phyloP scores from a whole-genome alignment of 2,113 vertebrate genomes.

The Barbus barbus region DNA sequence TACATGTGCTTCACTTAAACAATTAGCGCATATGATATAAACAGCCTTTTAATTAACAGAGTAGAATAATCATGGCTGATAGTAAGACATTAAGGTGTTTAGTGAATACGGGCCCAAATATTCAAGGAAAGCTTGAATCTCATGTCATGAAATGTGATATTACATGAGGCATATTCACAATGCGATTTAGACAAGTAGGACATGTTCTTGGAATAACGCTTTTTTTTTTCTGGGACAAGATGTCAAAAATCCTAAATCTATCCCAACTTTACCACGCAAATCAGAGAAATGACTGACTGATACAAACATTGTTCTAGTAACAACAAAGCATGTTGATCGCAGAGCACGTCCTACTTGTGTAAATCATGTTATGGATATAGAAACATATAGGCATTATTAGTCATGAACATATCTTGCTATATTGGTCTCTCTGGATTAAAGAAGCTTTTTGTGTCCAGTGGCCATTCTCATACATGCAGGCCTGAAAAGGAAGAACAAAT shows the following conservation, averaged over 20 bases:
- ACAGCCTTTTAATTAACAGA: too few relatives aligned
- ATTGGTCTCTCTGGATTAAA: background rate
- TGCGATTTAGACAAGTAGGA: too few relatives aligned
- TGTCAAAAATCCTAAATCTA: background rate
- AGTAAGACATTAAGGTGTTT: too few relatives aligned
- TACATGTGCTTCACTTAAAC: too few relatives aligned
- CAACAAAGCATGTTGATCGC: background rate
- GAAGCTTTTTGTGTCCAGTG: background rate
- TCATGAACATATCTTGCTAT: background rate
- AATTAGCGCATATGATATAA: too few relatives aligned
- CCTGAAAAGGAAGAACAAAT: constrained; percentile 28
- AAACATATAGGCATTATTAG: background rate
- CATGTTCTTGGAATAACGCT: too few relatives aligned
- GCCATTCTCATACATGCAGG: background rate
- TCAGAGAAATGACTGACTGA: background rate
- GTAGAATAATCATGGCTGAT: too few relatives aligned
- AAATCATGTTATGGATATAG: constrained; percentile 12
- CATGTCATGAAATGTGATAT: too few relatives aligned
- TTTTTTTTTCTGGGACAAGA: background rate
- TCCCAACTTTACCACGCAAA: background rate
- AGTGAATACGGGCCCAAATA: too few relatives aligned
- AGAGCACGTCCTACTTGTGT: background rate
- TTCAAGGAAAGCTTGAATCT: too few relatives aligned
- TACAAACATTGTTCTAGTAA: background rate
- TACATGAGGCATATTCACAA: too few relatives aligned